Base-by-base conservation (phyloP, 1,140 invertebrate genomes). In the Zaprionus capensis region DNA sequence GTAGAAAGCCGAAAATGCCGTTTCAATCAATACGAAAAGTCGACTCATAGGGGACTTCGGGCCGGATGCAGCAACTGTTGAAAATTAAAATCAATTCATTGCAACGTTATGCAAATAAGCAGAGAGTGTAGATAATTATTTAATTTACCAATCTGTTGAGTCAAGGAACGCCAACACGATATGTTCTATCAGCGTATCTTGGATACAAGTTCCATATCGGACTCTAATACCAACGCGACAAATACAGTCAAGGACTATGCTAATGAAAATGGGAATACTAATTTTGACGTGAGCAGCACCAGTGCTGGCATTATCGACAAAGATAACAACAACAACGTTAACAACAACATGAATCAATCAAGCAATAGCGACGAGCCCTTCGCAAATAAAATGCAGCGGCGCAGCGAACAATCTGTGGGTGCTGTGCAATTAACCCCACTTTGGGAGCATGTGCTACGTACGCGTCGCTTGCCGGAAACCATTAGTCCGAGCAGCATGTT, bases 391-490 rank as follows among this genome's bases (percentile, higher is more conserved):
- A 73, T 80, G 70, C 80, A 75, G 22, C 83, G 83, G 5, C 80
- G 77, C 14, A 9, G 63, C 2, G 73, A 79, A 20, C 46, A 49
- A 20, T 41, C 70, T 11, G 66, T 70, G 12, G 69, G 76, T 5
- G 66, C 67, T 2, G 78, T 95, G 38, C 95, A 95, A 66, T 93
- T 97, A 17, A 96, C 96, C 14, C 95, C 96, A 26, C 92, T 97
- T 15, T 97, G 96, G 96, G 96, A 97, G 87, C 94, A 96, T 80
- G 95, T 97, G 69, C 94, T 96, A 58, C 91, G 94, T 88, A 95
- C 94, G 59, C 93, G 94, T 41, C 93, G 94, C 38, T 83, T 95
- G 17, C 95, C 95, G 46, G 94, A 94, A 17, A 95, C 95, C 64
- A 93, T 96, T 20, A 95, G 96, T 84, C 94, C 95, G 1, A 91